These are phyloP conservation scores for Paramisgurnus dabryanus DNA, from an alignment of 2,113 vertebrate species.

Conservation along the genomic window DNA sequence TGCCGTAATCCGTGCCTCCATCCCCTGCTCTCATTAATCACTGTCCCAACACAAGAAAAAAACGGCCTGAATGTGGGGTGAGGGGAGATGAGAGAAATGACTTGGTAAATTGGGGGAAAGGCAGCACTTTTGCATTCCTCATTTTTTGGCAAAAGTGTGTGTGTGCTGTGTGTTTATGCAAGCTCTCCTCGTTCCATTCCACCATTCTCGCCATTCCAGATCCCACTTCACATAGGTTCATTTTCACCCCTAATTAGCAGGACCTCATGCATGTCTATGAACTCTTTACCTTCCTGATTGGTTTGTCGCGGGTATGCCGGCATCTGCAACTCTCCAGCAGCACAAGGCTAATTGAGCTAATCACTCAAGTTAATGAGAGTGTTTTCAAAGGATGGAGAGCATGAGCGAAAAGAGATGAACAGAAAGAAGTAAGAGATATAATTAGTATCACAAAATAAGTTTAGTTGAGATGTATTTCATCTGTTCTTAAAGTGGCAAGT, in stretches of 20 bases:
- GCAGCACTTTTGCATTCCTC: constrained; percentile 8
- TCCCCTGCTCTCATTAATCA: constrained; percentile 51
- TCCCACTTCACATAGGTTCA: constrained; percentile 52
- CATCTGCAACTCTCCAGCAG: constrained; percentile 32
- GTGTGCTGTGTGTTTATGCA: constrained; percentile 24
- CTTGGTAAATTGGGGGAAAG: background rate
- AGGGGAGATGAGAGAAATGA: constrained; percentile 9
- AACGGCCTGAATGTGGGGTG: constrained; percentile 28
- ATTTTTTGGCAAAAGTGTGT: constrained; percentile 8
- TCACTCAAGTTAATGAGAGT: constrained; percentile 64
- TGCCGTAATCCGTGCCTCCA: constrained; percentile 39
- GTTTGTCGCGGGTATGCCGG: constrained; percentile 50
- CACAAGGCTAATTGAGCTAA: constrained; percentile 63
- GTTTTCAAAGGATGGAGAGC: constrained; percentile 32
- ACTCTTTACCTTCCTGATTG: constrained; percentile 61
- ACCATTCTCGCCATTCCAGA: constrained; percentile 9
- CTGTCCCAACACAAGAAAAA: constrained; percentile 32
- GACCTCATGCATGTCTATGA: constrained; percentile 57
- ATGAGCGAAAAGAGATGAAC: constrained; percentile 24
- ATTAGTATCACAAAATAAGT: constrained; percentile 16
- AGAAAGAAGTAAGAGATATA: constrained; percentile 18
- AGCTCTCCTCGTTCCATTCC: constrained; percentile 2
- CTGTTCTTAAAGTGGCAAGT: background rate
- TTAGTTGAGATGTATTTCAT: background rate
- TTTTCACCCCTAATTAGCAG: constrained; percentile 68